phyloP scores from a whole-genome alignment of 2,797 vertebrate genomes.

The Enoplosus armatus region DNA sequence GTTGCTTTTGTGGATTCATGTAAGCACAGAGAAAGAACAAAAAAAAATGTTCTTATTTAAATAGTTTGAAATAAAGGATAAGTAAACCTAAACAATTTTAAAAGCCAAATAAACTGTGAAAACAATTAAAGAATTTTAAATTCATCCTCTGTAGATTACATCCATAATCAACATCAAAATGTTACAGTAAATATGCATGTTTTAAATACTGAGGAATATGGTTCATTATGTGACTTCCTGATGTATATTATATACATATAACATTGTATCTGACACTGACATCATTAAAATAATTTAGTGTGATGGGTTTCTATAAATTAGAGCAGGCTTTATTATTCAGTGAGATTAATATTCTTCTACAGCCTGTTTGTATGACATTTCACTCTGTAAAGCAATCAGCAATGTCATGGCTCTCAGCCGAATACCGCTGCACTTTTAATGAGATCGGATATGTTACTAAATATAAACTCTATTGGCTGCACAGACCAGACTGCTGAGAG shows the following conservation, averaged over 20 bases:
- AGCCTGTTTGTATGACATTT: slow-evolving; percentile 50
- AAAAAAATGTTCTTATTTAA: background rate
- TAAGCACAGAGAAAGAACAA: background rate
- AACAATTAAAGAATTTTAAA: background rate
- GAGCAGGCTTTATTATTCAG: slow-evolving; percentile 42
- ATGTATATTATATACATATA: slow-evolving; percentile 5
- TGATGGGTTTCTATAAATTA: slow-evolving; percentile 54
- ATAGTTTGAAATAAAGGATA: background rate
- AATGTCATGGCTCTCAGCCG: slow-evolving; percentile 31
- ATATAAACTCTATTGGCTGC: slow-evolving; percentile 52
- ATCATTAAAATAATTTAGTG: slow-evolving; percentile 24
- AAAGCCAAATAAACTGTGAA: background rate
- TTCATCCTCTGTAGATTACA: background rate
- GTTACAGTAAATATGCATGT: background rate
- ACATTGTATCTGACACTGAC: slow-evolving; percentile 24
- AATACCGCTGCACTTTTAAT: slow-evolving; percentile 55
- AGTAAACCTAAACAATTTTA: background rate
- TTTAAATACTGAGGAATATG: background rate
- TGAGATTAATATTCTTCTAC: slow-evolving; percentile 59
- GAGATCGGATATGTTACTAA: slow-evolving; percentile 51
- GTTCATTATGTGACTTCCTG: background rate
- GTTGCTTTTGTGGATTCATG: background rate
- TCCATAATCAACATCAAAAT: background rate
- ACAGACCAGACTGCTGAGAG: slow-evolving; percentile 1
- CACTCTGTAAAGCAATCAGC: slow-evolving; percentile 37